Evolutionary conservation across 2,888 invertebrate genomes (phyloP), one percentile per base, ranked within the genome.

Genomic region (Tryphoninae sp.): DNA sequence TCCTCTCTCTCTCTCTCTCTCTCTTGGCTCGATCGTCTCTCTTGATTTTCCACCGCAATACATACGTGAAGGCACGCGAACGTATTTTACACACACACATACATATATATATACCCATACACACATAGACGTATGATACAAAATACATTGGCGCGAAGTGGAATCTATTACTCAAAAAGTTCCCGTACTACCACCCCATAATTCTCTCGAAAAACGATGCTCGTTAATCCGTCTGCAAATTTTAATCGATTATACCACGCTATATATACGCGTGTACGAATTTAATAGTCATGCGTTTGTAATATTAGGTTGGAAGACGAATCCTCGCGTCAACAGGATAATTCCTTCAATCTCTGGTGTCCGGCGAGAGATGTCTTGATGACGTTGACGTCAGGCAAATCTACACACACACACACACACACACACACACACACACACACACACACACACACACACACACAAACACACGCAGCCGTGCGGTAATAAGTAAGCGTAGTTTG

Each of bases 131-230:
- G 62, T 73, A 78, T 55, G 33, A n/a, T 68, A 55, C 26, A 71
- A 22, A 42, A 42, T 72, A 75, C 77, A 75, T 81, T 72, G 51
- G 67, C 78, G 74, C 83, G 77, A 83, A 81, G 81, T 72, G 81
- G 80, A 84, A 83, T 84, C 82, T 83, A 83, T 83, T 83, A 83
- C 84, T 82, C 83, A 84, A 82, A 81, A 83, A 76, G 78, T 78
- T 81, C 64, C 58, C 82, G 76, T 80, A 73, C 76, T 67, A 55
- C 69, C 81, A 79, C 82, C 78, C 80, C 83, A 78, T 77, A 83
- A 81, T 80, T 81, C 80, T 78, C 74, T 76, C 82, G 78, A 75
- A 78, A 81, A 75, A 81, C 72, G 79, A 81, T 76, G 76, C 82
- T 82, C 80, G 81, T 83, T 83, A 83, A 84, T 83, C 82, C 82